These are phyloP conservation scores for Xiphias gladius DNA, from an alignment of 2,113 vertebrate genomes.

Conservation along the genomic window DNA sequence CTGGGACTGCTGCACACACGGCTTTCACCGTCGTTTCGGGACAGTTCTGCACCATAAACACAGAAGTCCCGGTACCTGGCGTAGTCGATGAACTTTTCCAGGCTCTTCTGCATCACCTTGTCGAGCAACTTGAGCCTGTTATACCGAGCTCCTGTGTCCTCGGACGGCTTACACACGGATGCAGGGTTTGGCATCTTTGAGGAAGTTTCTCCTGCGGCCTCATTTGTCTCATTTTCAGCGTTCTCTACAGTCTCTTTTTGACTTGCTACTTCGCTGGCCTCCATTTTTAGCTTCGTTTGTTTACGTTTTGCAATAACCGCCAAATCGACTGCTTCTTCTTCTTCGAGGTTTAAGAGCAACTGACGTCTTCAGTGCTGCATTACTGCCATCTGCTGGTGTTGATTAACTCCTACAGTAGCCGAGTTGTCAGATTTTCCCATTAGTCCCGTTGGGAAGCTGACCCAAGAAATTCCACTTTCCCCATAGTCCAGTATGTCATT, in stretches of 20 bases:
- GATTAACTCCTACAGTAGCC: background rate
- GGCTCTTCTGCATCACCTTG: constrained; percentile 85
- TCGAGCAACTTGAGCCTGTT: constrained; percentile 81
- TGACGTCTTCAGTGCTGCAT: too few relatives aligned
- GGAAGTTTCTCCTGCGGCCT: constrained; percentile 8
- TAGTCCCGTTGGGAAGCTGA: too few relatives aligned
- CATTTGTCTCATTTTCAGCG: background rate
- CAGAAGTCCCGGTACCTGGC: constrained; percentile 66
- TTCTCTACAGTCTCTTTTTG: background rate
- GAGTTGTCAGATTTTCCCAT: background rate
- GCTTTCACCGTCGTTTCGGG: background rate
- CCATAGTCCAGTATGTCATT: too few relatives aligned
- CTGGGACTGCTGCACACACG: background rate
- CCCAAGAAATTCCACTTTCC: too few relatives aligned
- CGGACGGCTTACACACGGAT: background rate
- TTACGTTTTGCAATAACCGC: constrained; percentile 72
- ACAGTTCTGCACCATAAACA: background rate
- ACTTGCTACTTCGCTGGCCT: constrained; percentile 13
- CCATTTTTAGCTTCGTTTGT: constrained; percentile 55
- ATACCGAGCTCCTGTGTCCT: constrained; percentile 35
- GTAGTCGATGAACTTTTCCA: constrained; percentile 76
- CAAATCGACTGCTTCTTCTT: constrained; percentile 49
- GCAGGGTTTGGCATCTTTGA: background rate
- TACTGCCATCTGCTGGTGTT: constrained; percentile 4
- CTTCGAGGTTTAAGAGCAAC: too few relatives aligned